Base-by-base conservation (phyloP, 1,140 invertebrate genomes). In the Pseudachorutes palmiensis region DNA sequence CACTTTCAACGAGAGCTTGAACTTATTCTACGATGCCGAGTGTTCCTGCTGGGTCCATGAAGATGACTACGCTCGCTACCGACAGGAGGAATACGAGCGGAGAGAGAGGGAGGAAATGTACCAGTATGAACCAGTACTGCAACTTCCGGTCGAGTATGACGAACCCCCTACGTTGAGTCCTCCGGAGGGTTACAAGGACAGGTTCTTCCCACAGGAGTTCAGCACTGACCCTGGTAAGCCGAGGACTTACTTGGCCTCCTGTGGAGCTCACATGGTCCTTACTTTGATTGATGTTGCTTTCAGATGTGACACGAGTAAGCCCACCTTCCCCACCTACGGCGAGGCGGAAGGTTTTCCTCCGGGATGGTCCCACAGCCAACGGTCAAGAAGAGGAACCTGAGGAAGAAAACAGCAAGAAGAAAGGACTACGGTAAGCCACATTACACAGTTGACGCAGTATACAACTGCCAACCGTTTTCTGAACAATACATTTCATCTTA, bases 1-100 rank as follows among this genome's bases (percentile, higher is more conserved):
- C 26, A 69, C 70, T 26, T 72, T 72, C 55, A 72, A 72, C 59
- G 70, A 72, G 55, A 62, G 64, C 24, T 48, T 72, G n/a, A 72
- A 72, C 51, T 41, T 72, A 19, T 72, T 72, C 61, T 72, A 72
- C 58, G 70, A 72, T 24, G 67, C 70, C 41, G 70, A 71, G 36
- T 71, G 70, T 62, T 71, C 69, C 12, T 73, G 72, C 59, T 73
- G 72, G 72, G 64, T 73, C 33, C 72, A 73, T 45, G 72, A 73
- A 49, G 72, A 73, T 31, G 72, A 73, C n/a, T 73, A 71, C 61
- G 51, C 32, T 12, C 32, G 69, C 33, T 41, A 70, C n/a, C 69
- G 72, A 51, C 69, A 70, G 28, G 72, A 73, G 55, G 71, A 73
- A 32, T 63, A 66, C 31, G 49, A 61, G 33, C 31, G 66, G 26